These are phyloP conservation scores for Pelochelys cantorii DNA, from an alignment of 2,797 vertebrate genomes.

Conservation along the genomic window DNA sequence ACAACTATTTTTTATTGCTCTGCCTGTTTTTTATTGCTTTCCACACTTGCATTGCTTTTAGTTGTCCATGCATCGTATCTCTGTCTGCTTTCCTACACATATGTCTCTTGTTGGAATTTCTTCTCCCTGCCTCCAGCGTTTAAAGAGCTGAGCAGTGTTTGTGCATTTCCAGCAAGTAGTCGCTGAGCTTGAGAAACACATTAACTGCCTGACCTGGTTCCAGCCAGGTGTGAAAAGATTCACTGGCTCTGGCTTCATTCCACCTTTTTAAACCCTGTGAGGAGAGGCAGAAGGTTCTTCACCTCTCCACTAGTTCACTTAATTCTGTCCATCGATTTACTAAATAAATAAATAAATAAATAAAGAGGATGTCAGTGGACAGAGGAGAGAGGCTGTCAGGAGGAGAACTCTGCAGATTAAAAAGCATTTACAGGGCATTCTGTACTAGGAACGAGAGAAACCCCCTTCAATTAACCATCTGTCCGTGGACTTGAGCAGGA, in stretches of 20 bases:
- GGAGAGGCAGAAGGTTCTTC: conserved; percentile 61
- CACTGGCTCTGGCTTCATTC: conserved; percentile 63
- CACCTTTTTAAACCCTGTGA: conserved; percentile 68
- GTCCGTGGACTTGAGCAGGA: conserved; percentile 6
- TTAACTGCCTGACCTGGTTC: conserved; percentile 82
- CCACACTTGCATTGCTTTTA: not conserved
- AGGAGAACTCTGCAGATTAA: conserved; percentile 55
- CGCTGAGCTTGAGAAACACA: conserved; percentile 65
- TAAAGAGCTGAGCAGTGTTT: conserved; percentile 40
- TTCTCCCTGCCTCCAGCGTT: conserved; percentile 66
- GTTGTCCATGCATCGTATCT: conserved; percentile 22
- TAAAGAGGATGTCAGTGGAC: not conserved
- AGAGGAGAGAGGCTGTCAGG: conserved; percentile 25
- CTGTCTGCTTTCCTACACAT: conserved; percentile 32
- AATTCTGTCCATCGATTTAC: conserved; percentile 23
- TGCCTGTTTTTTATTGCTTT: not conserved
- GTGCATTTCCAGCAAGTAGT: conserved; percentile 71
- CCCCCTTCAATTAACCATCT: conserved; percentile 48
- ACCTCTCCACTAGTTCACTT: conserved; percentile 42
- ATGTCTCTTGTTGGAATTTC: conserved; percentile 57
- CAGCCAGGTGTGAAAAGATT: conserved; percentile 81
- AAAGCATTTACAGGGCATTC: conserved; percentile 55
- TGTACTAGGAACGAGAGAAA: conserved; percentile 45
- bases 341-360: not conserved
- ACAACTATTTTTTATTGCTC: not conserved